These are phyloP conservation scores for Helleia helle DNA, from an alignment of 2,888 invertebrate genomes.

Conservation along the genomic window DNA sequence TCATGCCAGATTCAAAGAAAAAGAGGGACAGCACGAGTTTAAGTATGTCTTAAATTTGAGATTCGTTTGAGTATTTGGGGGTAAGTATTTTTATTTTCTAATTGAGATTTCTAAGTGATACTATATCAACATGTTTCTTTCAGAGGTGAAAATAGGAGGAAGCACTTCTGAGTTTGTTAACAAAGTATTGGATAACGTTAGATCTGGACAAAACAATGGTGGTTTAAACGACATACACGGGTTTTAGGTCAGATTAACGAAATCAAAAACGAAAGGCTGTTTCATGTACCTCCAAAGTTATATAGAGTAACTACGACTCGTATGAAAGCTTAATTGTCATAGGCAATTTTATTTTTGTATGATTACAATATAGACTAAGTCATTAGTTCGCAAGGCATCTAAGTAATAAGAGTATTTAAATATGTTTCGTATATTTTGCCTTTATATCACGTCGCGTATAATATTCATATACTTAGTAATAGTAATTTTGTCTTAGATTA, in stretches of 20 bases:
- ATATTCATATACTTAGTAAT: not conserved
- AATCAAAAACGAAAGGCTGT: constrained; percentile 66
- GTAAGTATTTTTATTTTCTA: constrained; percentile 4
- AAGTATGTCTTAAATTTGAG: no score
- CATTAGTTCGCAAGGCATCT: constrained; percentile 61
- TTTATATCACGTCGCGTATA: not conserved
- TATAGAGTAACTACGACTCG: constrained; percentile 52
- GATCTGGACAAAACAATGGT: constrained; percentile 83
- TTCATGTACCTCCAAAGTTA: constrained; percentile 73
- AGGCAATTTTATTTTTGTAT: constrained; percentile 69
- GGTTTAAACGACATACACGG: constrained; percentile 82
- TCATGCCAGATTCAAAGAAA: no score
- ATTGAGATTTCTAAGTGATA: constrained; percentile 4
- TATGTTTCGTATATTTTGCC: constrained; percentile 9
- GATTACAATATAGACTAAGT: constrained; percentile 43
- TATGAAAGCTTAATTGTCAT: constrained; percentile 54
- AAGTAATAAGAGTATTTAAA: constrained; percentile 22
- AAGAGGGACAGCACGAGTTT: no score
- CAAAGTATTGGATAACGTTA: constrained; percentile 90
- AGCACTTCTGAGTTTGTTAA: constrained; percentile 96
- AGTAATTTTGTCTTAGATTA: no score
- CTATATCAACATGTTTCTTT: constrained; percentile 33
- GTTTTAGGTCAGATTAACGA: constrained; percentile 22
- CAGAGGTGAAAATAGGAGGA: constrained; percentile 92
- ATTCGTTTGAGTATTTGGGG: no score